Evolutionary conservation across 2,797 vertebrate genomes (phyloP), one percentile per base, ranked within the genome.

Genomic region (Acipenser oxyrinchus): DNA sequence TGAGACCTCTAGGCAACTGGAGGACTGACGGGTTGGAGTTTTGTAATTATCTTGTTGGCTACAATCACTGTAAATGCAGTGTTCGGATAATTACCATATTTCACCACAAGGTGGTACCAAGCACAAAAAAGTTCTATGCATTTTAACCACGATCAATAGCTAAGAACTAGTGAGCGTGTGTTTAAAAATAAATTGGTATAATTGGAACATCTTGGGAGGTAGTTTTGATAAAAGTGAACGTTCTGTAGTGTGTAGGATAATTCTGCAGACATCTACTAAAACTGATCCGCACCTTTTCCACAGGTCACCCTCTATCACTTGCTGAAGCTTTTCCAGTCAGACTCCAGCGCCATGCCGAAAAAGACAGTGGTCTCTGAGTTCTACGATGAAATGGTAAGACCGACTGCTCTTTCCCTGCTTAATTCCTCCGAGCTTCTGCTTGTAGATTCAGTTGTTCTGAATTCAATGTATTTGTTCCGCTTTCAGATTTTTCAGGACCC

Each of bases 311-410:
- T 98, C 2, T 99, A 98, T 82, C 97, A 99, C 78, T 82, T 99
- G 70, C 76, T 99, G 81, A 99, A 99, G 86, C 82, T 99, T 52
- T 99, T 99, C 78, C 95, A 99, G 77, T 98, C 95, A 0, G 97
- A 99, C 74, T 95, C 95, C 76, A 99, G 93, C 72, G 95, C 94
- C 66, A 97, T 98, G 89, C 96, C 96, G 4, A 98, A 98, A 85
- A 99, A 98, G 74, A 98, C 94, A 0, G 95, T 99, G 5, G 96
- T 99, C 70, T 99, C 96, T 49, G 96, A 99, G 75, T 99, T 98
- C 84, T 99, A 98, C 72, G 96, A 99, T 78, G 96, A 98, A 87
- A 98, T 99, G 96, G 96, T 99, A 86, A 49, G 75, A 0, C 55
- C 4, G 13, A 12, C 7, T 5, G 10, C 12, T 60, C 58, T n/a